A percentile compares a stretch with the other conserved stretches of the same genome.
Conservation (phyloP, 2,113 vertebrate genomes). For the Gnathonemus echidnorhynchus region DNA sequence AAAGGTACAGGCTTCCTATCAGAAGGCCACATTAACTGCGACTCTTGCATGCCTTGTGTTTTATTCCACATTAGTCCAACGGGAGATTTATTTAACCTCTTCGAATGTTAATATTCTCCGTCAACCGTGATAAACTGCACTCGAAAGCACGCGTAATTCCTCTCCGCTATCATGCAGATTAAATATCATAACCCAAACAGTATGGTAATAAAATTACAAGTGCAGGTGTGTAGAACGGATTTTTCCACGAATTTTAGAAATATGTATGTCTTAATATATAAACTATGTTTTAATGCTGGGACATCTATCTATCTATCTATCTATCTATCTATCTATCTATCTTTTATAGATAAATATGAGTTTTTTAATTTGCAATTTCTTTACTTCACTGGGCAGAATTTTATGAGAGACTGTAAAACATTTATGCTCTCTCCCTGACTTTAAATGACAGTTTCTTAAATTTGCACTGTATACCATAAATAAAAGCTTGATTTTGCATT, state of each 20-base stretch:
- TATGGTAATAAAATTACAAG: neutral
- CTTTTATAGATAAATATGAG: neutral
- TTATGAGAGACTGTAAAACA: neutral
- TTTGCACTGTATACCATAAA: neutral
- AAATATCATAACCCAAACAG: neutral
- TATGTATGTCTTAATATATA: neutral
- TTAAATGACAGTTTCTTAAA: neutral
- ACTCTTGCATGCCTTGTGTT: neutral
- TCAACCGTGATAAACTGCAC: neutral
- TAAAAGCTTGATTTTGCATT: neutral
- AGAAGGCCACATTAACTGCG: neutral
- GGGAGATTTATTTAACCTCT: constrained; percentile 3
- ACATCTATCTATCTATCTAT: neutral
- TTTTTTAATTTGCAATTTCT: neutral
- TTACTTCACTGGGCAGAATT: neutral
- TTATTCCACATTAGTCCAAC: neutral
- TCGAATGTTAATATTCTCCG: neutral
- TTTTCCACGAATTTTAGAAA: neutral
- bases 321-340: no score
- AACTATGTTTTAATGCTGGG: neutral
- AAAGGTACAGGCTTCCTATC: neutral
- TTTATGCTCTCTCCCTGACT: neutral
- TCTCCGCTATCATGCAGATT: neutral
- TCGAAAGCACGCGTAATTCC: neutral
- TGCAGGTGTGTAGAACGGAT: neutral